These are phyloP conservation scores for Hybos culiciformis DNA, from an alignment of 2,888 invertebrate species.

Conservation along the genomic window DNA sequence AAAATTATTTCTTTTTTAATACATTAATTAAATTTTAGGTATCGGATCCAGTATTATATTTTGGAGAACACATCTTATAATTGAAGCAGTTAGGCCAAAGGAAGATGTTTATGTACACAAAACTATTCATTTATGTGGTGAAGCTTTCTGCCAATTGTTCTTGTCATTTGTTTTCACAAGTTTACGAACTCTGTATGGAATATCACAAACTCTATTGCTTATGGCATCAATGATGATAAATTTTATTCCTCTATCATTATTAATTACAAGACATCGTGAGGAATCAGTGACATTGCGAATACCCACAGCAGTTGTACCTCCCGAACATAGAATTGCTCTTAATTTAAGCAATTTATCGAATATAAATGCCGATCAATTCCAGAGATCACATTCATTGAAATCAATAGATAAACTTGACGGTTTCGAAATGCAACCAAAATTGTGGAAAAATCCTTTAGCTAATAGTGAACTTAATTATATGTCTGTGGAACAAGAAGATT, in stretches of 20 bases:
- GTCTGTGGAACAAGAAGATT: slow-evolving; percentile 11
- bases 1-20: slow-evolving; percentile 1
- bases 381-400: slow-evolving; percentile 17
- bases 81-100: slow-evolving; percentile 33
- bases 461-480: slow-evolving; percentile 29
- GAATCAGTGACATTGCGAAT: slow-evolving; percentile 11
- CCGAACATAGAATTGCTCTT: neutral
- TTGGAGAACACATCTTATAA: slow-evolving; percentile 31
- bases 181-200: slow-evolving; percentile 31
- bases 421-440: slow-evolving; percentile 25
- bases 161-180: slow-evolving; percentile 34
- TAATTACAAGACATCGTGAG: slow-evolving; percentile 31
- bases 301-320: neutral
- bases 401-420: slow-evolving; percentile 30
- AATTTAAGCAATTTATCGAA: slow-evolving; percentile 29
- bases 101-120: slow-evolving; percentile 34
- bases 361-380: slow-evolving; percentile 21
- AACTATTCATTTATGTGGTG: slow-evolving; percentile 32
- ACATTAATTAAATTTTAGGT: slow-evolving; percentile 18
- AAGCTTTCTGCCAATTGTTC: slow-evolving; percentile 34
- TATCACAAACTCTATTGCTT: slow-evolving; percentile 30
- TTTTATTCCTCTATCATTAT: slow-evolving; percentile 30
- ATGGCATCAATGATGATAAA: slow-evolving; percentile 33
- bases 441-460: slow-evolving; percentile 29
- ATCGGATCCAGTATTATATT: slow-evolving; percentile 30